Conservation (phyloP, 2,888 invertebrate genomes). For the Eupithecia abbreviata region DNA sequence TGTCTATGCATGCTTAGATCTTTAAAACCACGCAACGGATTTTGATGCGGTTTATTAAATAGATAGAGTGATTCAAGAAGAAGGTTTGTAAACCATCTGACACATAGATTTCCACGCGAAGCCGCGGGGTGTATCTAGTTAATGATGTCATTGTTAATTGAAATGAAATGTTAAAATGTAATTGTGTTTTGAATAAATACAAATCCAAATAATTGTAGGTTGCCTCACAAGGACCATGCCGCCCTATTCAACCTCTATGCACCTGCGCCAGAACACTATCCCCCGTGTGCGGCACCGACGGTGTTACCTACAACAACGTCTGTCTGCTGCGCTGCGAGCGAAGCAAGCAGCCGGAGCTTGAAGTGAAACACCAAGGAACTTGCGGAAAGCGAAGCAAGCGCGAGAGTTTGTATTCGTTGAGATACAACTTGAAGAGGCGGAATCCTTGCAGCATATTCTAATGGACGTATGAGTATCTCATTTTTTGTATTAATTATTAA, state of each 20-base stretch:
- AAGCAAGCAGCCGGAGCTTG: constrained; percentile 19
- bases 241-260: constrained; percentile 5
- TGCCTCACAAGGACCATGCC: not conserved
- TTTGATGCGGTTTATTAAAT: too few species aligned
- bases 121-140: too few species aligned
- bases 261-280: not conserved
- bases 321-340: constrained; percentile 31
- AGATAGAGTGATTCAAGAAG: too few species aligned
- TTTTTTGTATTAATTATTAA: too few species aligned
- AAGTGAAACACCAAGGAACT: constrained; percentile 20
- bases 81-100: too few species aligned
- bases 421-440: constrained; percentile 14
- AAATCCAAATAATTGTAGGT: not conserved
- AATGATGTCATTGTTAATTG: too few species aligned
- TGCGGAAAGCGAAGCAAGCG: constrained; percentile 30
- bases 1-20: too few species aligned
- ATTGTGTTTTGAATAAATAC: not conserved
- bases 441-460: constrained; percentile 10
- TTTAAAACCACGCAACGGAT: too few species aligned
- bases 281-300: constrained; percentile 36
- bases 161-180: too few species aligned
- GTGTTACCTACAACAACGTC: constrained; percentile 30
- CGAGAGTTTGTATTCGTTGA: constrained; percentile 3
- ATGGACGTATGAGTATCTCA: too few species aligned
- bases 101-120: too few species aligned